Conservation (phyloP, 1,140 invertebrate species). For the Diorhabda sublineata region DNA sequence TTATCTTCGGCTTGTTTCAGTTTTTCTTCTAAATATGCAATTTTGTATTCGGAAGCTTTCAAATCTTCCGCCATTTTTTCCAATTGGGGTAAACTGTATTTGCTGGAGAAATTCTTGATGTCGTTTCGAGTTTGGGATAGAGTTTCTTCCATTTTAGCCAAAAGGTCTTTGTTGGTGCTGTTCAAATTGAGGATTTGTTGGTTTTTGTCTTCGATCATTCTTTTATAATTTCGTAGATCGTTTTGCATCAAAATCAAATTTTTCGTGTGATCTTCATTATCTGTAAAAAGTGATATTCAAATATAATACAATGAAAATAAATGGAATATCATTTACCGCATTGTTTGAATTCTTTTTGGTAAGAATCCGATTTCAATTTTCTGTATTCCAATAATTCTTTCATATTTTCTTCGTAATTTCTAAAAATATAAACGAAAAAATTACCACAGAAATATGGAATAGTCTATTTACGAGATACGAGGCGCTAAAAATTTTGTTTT, state of each 20-base stretch:
- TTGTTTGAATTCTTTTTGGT: slow-evolving; percentile 25
- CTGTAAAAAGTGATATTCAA: slow-evolving; percentile 23
- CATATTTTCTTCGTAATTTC: slow-evolving; percentile 33
- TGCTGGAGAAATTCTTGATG: slow-evolving; percentile 34
- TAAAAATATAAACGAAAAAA: slow-evolving; percentile 16
- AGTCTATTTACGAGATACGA: too few species aligned
- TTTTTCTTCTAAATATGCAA: slow-evolving; percentile 23
- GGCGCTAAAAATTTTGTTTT: too few species aligned
- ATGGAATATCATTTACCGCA: slow-evolving; percentile 24
- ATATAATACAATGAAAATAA: slow-evolving; percentile 3
- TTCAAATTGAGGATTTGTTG: slow-evolving; percentile 31
- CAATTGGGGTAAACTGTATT: slow-evolving; percentile 36
- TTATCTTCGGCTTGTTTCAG: slow-evolving; percentile 19
- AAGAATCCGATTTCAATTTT: slow-evolving; percentile 27
- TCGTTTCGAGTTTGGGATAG: slow-evolving; percentile 34
- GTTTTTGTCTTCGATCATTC: slow-evolving; percentile 32
- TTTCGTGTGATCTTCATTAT: slow-evolving; percentile 31
- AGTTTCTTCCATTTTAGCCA: slow-evolving; percentile 38
- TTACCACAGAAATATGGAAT: too few species aligned
- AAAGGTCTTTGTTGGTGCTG: slow-evolving; percentile 31
- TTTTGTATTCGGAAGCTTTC: slow-evolving; percentile 28
- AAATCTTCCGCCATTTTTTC: slow-evolving; percentile 37
- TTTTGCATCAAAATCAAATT: slow-evolving; percentile 33
- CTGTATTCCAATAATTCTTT: slow-evolving; percentile 36
- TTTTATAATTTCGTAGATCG: slow-evolving; percentile 31